A percentile compares a stretch with the other conserved stretches of the same genome.
These are phyloP conservation scores for Megaleporinus macrocephalus DNA, from an alignment of 2,113 vertebrate genomes.

Conservation along the genomic window DNA sequence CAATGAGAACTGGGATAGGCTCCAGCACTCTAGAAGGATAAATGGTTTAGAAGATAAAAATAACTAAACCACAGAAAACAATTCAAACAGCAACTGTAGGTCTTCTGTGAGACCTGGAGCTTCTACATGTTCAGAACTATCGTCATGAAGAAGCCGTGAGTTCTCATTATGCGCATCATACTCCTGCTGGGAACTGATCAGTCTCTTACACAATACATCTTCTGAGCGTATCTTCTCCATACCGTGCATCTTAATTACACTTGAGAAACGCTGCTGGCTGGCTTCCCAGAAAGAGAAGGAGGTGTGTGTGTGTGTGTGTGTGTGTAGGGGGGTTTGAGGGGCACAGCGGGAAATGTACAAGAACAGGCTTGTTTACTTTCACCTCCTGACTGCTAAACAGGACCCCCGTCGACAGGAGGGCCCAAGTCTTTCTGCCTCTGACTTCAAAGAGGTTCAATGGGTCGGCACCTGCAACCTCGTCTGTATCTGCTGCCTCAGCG, in stretches of 20 bases:
- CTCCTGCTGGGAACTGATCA: conserved; percentile 35
- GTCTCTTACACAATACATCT: conserved; percentile 49
- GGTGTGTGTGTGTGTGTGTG: conserved; percentile 67
- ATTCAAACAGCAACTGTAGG: too few species aligned
- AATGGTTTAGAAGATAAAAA: too few species aligned
- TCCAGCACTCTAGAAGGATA: too few species aligned
- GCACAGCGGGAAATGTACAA: neutral
- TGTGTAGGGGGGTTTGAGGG: too few species aligned
- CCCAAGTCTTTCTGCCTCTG: conserved; percentile 65
- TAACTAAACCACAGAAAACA: too few species aligned
- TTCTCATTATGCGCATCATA: neutral
- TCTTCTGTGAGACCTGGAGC: neutral
- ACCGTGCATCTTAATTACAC: conserved; percentile 66
- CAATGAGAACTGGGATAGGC: too few species aligned
- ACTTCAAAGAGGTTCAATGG: conserved; percentile 65
- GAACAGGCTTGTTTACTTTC: conserved; percentile 67
- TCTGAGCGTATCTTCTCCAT: conserved; percentile 48
- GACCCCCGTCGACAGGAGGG: conserved; percentile 64
- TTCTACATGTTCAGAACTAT: neutral
- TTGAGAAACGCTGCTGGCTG: conserved; percentile 60
- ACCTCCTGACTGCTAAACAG: conserved; percentile 65
- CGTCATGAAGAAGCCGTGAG: neutral
- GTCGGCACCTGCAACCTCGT: neutral
- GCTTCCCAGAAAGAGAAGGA: conserved; percentile 63
- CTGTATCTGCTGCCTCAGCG: too few species aligned